These are phyloP conservation scores for Aphelinus atriplicis DNA, from an alignment of 1,140 invertebrate genomes.

Conservation along the genomic window DNA sequence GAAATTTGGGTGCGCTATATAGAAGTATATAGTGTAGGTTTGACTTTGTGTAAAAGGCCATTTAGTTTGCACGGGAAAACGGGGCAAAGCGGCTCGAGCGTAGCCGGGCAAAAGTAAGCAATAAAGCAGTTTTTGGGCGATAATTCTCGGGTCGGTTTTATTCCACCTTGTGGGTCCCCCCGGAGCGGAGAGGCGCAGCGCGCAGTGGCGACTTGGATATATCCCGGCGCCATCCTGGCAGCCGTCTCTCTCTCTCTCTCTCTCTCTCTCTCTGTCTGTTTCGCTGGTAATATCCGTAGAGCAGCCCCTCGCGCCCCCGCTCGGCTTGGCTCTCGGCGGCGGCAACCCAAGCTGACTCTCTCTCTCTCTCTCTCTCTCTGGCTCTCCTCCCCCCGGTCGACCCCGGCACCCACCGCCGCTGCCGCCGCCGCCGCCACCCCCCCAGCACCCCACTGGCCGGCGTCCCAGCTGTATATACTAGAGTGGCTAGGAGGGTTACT, in stretches of 20 bases:
- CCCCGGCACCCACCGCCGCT: conserved; percentile 16
- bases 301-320: conserved; percentile 20
- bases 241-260: conserved; percentile 1
- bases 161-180: no score
- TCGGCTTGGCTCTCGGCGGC: background rate
- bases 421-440: no score
- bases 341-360: conserved; percentile 6
- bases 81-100: no score
- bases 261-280: conserved; percentile 36
- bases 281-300: conserved; percentile 31
- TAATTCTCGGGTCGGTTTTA: no score
- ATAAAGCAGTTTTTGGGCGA: no score
- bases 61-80: no score
- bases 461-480: conserved; percentile 24
- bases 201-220: conserved; percentile 43
- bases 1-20: no score
- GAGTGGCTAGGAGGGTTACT: conserved; percentile 22
- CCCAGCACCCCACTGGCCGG: no score
- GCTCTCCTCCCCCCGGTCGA: background rate
- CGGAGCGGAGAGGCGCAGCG: no score
- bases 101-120: no score
- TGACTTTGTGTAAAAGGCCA: no score
- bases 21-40: no score
- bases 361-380: conserved; percentile 8
- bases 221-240: conserved; percentile 45